A percentile compares a stretch with the other conserved stretches of the same genome.
Evolutionary conservation across 1,140 invertebrate genomes (phyloP).

Genomic region (Tetranychus urticae): DNA sequence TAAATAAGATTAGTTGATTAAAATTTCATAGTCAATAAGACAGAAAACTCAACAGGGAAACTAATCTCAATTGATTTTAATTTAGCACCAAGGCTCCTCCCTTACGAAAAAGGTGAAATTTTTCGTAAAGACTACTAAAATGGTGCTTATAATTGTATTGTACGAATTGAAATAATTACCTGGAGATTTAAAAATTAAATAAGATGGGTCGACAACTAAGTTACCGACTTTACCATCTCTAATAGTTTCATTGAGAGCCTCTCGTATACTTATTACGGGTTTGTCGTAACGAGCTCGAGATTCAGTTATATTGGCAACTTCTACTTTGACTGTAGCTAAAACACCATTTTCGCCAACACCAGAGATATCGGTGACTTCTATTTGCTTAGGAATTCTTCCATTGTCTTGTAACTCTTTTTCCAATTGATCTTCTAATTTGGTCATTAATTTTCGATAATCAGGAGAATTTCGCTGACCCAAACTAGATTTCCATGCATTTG

Average conservation of each 20-base stretch:
- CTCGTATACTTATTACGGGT: not conserved
- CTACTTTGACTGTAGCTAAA: not conserved
- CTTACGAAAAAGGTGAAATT: not conserved
- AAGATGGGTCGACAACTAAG: conserved; percentile 37
- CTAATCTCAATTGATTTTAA: not conserved
- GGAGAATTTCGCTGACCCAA: not conserved
- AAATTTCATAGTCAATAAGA: not conserved
- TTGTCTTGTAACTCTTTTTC: conserved; percentile 56
- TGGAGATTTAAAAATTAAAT: conserved; percentile 13
- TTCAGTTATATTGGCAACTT: not conserved
- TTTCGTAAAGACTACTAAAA: not conserved
- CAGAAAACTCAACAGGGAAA: not conserved
- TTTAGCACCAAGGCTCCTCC: not conserved
- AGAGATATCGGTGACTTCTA: not conserved
- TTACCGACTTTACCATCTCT: conserved; percentile 42
- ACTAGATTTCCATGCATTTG: not conserved
- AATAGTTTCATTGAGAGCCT: conserved; percentile 35
- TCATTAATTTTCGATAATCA: conserved; percentile 1
- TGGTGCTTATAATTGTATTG: not conserved
- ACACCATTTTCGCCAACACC: not conserved
- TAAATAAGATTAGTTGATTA: not conserved
- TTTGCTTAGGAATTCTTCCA: conserved; percentile 15
- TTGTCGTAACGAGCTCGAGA: not conserved
- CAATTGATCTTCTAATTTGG: not conserved
- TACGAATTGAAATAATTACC: not conserved